phyloP scores from a whole-genome alignment of 2,797 vertebrate species.

The Megaceryle alcyon region DNA sequence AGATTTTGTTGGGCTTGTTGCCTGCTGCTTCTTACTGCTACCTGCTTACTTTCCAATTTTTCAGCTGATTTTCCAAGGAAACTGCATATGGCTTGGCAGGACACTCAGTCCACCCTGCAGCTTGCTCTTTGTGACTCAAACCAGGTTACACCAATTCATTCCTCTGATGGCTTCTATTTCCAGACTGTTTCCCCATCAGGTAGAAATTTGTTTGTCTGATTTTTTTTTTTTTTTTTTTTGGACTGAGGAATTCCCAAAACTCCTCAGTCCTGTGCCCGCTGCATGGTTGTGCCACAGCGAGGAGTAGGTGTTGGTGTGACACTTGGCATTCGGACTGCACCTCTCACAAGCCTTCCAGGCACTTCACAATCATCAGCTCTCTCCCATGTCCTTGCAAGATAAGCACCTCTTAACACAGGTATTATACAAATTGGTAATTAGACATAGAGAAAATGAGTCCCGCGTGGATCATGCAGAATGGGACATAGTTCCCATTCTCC shows the following conservation, averaged over 20 bases:
- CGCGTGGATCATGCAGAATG: background rate
- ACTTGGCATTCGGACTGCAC: rapidly evolving
- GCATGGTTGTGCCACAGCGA: background rate
- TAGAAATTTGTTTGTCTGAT: background rate
- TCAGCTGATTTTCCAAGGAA: background rate
- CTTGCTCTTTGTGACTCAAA: background rate
- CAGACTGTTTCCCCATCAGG: background rate
- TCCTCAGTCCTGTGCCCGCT: background rate
- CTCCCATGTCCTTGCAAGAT: rapidly evolving
- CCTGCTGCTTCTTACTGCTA: background rate
- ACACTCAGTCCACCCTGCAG: background rate
- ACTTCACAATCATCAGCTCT: background rate
- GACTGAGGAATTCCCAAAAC: background rate
- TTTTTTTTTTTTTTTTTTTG: background rate
- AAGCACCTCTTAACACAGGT: background rate
- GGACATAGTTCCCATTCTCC: background rate
- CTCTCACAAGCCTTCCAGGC: background rate
- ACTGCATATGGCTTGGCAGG: rapidly evolving
- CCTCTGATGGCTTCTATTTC: background rate
- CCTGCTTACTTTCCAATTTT: background rate
- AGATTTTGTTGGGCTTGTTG: background rate
- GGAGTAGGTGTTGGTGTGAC: background rate
- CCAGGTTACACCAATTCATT: rapidly evolving
- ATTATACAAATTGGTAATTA: background rate
- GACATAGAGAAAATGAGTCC: background rate